Percentiles rank a stretch among this genome's conserved stretches.
Evolutionary conservation across 2,113 vertebrate genomes (phyloP).

Genomic region (Hypanus sabinus): DNA sequence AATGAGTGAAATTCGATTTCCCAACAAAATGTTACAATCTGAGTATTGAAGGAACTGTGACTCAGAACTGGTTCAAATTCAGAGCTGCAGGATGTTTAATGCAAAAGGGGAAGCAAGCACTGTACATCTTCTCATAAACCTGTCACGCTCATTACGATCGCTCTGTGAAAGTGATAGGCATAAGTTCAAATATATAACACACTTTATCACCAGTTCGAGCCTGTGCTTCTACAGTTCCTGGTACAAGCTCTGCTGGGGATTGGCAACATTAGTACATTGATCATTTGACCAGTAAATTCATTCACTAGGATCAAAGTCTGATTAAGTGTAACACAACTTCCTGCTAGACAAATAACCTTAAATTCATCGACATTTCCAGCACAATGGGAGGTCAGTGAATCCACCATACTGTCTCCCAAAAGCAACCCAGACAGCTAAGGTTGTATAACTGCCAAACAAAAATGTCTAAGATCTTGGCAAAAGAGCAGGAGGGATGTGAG

Average conservation of each 20-base stretch:
- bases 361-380: background rate
- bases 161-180: background rate
- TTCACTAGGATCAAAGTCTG: background rate
- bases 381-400: background rate
- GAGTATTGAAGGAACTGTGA: background rate
- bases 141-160: background rate
- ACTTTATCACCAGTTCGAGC: too few species aligned
- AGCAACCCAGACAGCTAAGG: background rate
- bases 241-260: too few species aligned
- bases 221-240: background rate
- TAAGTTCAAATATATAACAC: too few species aligned
- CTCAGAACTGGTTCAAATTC: background rate
- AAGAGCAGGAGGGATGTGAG: background rate
- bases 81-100: background rate
- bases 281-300: background rate
- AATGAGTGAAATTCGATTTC: background rate
- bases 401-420: background rate
- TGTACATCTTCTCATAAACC: background rate
- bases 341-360: background rate
- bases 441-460: background rate
- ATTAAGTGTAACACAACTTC: background rate
- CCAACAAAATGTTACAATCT: background rate
- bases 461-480: too few species aligned
- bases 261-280: background rate
- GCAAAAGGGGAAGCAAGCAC: background rate